Evolutionary conservation across 2,888 invertebrate genomes (phyloP).

Genomic region (Lithophane ornitopus): DNA sequence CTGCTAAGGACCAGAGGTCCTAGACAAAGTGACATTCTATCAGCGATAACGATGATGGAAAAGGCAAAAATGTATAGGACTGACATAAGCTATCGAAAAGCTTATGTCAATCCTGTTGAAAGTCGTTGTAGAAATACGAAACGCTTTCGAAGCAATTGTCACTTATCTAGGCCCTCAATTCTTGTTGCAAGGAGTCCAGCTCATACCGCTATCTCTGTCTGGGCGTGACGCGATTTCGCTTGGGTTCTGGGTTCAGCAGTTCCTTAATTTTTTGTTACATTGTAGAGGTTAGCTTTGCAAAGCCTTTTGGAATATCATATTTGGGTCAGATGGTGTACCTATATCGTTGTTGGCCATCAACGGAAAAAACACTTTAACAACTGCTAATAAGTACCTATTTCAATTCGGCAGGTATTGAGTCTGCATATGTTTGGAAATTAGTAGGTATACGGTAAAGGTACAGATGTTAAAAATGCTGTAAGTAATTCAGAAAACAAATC

Average conservation of each 20-base stretch:
- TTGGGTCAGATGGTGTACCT: background rate
- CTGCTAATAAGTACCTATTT: constrained; percentile 4
- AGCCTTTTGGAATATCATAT: background rate
- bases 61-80: too few species aligned
- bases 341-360: background rate
- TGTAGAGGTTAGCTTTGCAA: background rate
- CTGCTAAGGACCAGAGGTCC: too few species aligned
- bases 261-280: background rate
- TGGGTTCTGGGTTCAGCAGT: background rate
- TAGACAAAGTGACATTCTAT: too few species aligned
- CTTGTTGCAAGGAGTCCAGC: background rate
- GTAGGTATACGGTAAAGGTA: background rate
- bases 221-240: background rate
- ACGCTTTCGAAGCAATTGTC: too few species aligned
- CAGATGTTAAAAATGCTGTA: background rate
- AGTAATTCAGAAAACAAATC: constrained; percentile 10
- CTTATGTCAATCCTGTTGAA: too few species aligned
- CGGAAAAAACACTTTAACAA: background rate
- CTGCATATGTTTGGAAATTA: background rate
- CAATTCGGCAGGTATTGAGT: background rate
- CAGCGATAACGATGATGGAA: too few species aligned
- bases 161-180: background rate
- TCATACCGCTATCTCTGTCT: background rate
- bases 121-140: too few species aligned
- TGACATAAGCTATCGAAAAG: too few species aligned